Evolutionary conservation across 1,140 invertebrate genomes (phyloP).

Genomic region (Coenobita brevimanus): DNA sequence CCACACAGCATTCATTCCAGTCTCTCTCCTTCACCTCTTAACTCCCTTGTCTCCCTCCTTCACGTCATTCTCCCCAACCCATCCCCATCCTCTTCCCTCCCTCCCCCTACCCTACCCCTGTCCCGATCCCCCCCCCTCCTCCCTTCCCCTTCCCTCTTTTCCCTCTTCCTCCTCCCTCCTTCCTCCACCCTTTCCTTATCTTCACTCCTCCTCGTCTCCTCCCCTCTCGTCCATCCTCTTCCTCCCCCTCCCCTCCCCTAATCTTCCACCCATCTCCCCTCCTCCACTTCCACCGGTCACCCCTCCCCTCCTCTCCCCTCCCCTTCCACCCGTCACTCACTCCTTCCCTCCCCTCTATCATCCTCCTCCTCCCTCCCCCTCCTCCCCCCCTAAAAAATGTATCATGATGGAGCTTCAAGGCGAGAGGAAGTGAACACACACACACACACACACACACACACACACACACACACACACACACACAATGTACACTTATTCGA

Average conservation of each 20-base stretch:
- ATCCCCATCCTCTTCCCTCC: neutral
- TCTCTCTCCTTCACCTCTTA: too few relatives aligned
- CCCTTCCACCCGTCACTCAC: neutral
- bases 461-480: too few relatives aligned
- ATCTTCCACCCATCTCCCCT: neutral
- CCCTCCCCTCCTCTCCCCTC: neutral
- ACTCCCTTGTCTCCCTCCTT: too few relatives aligned
- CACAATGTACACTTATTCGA: too few relatives aligned
- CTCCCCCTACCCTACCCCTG: neutral
- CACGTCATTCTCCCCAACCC: too few relatives aligned
- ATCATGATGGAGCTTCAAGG: too few relatives aligned
- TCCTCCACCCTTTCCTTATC: neutral
- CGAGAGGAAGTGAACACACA: too few relatives aligned
- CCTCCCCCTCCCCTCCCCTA: neutral
- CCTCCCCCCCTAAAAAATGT: neutral
- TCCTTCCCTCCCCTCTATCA: neutral
- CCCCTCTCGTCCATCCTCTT: neutral
- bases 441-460: too few relatives aligned
- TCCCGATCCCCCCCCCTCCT: neutral
- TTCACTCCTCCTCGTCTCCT: neutral
- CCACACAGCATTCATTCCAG: too few relatives aligned
- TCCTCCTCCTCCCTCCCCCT: neutral
- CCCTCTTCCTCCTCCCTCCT: neutral
- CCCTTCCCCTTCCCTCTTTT: neutral
- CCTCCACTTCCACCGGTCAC: neutral